phyloP scores from a whole-genome alignment of 1,140 invertebrate genomes.

The Holotrichia oblita region DNA sequence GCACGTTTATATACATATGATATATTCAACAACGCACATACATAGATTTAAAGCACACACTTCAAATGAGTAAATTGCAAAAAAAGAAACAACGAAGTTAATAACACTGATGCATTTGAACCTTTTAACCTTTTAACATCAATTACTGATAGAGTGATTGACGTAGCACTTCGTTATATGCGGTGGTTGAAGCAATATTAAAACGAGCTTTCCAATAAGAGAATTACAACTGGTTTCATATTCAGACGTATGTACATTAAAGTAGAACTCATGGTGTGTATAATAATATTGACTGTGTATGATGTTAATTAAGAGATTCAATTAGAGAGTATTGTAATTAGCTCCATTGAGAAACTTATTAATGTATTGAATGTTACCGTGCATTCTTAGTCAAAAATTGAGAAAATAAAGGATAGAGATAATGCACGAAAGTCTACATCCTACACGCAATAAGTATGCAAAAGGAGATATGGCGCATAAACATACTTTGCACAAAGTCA shows the following conservation, averaged over 20 bases:
- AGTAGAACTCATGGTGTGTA: neutral
- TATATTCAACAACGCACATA: too few species aligned
- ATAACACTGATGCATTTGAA: neutral
- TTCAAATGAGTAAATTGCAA: neutral
- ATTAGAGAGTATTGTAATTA: neutral
- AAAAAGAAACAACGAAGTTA: neutral
- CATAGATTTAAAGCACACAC: neutral
- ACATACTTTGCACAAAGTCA: too few species aligned
- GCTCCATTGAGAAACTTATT: neutral
- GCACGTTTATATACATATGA: too few species aligned
- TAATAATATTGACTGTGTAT: neutral
- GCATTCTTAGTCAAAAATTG: too few species aligned
- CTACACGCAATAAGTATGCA: too few species aligned
- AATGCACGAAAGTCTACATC: too few species aligned
- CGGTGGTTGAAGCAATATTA: neutral
- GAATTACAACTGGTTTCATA: neutral
- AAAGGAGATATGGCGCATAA: too few species aligned
- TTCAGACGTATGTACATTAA: neutral
- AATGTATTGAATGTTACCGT: too few species aligned
- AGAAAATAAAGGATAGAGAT: too few species aligned
- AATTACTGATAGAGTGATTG: neutral
- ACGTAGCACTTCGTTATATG: neutral
- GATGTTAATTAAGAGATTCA: slow-evolving; percentile 3
- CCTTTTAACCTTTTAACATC: slow-evolving; percentile 13
- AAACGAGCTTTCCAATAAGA: neutral